These are phyloP conservation scores for Montipora capitata DNA, from an alignment of 92 coral and sea anemone species.

Conservation along the genomic window DNA sequence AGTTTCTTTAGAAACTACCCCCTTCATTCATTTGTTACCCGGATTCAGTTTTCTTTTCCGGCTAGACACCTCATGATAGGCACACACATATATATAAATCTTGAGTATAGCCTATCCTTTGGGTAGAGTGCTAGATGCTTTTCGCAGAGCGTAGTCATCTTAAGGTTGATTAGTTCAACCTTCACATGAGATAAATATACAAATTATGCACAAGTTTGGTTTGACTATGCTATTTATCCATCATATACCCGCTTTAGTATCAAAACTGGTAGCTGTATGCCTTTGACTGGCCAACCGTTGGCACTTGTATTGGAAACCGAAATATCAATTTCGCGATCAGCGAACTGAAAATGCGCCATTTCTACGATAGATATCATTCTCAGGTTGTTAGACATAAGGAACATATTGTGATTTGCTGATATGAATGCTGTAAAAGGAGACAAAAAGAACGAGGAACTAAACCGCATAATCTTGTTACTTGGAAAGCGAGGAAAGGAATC, in stretches of 20 bases:
- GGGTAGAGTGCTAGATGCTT: no score
- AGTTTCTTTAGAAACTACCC: no score
- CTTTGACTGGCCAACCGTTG: not conserved
- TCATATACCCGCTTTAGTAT: not conserved
- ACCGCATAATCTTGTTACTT: constrained; percentile 29
- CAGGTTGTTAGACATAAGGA: not conserved
- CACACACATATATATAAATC: no score
- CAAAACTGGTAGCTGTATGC: not conserved
- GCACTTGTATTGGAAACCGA: not conserved
- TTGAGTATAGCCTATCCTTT: no score
- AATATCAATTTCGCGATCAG: not conserved
- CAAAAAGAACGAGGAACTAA: constrained; percentile 22
- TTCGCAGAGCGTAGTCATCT: no score
- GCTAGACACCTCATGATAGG: no score
- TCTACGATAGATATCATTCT: not conserved
- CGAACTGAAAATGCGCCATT: not conserved
- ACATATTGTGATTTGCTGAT: not conserved
- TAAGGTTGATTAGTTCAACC: no score
- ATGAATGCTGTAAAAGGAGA: not conserved
- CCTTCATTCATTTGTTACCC: no score
- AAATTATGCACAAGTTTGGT: no score
- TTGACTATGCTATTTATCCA: not conserved
- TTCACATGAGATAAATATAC: no score
- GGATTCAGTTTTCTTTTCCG: no score
- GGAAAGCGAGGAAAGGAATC: constrained; percentile 27